Evolutionary conservation across 2,888 invertebrate genomes (phyloP).

Genomic region (Dione vanillae): DNA sequence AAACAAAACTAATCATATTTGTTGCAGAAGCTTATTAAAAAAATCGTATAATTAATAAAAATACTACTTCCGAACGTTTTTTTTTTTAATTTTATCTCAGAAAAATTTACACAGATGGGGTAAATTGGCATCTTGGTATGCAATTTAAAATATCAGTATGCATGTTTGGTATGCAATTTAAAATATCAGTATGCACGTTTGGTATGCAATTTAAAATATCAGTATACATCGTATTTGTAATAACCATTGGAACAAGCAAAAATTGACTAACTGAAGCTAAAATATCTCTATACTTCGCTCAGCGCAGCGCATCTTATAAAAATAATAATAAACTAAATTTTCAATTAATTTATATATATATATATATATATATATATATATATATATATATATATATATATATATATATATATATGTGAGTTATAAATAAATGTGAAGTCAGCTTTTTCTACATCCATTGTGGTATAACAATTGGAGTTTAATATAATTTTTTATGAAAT

Average conservation of each 20-base stretch:
- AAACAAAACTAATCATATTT: no score
- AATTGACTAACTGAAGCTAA: neutral
- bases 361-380: neutral
- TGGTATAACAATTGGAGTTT: neutral
- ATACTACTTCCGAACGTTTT: no score
- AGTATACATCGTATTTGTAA: neutral
- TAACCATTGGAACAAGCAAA: neutral
- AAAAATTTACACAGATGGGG: no score
- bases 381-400: neutral
- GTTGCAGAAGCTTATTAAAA: no score
- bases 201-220: no score
- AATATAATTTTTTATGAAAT: slow-evolving; percentile 11
- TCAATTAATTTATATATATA: slow-evolving; percentile 1
- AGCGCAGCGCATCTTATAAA: slow-evolving; percentile 20
- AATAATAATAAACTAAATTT: neutral
- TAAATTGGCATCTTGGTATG: no score
- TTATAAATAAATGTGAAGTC: neutral
- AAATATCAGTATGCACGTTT: no score
- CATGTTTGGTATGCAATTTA: no score
- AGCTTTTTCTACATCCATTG: slow-evolving; percentile 6
- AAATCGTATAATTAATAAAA: no score
- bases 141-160: no score
- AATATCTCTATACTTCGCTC: slow-evolving; percentile 1
- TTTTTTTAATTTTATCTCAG: no score
- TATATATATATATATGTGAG: neutral